Base-by-base conservation (phyloP, 2,888 invertebrate species). In the Drosophila nigricruria region DNA sequence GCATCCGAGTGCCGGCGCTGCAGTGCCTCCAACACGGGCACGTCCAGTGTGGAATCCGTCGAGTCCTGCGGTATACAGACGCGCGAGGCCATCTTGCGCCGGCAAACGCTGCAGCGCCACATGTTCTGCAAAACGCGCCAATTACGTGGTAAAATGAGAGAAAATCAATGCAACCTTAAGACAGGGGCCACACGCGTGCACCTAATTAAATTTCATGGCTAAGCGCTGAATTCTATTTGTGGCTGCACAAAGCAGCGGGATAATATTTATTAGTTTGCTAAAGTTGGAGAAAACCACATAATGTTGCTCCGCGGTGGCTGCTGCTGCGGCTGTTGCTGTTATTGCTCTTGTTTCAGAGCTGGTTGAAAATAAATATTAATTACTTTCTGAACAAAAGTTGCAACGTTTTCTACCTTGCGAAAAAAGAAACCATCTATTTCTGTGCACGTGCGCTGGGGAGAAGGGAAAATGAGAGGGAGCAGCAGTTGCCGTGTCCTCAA, bases 81-180 rank as follows among this genome's bases (percentile, higher is more conserved):
- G 32, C 97, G 94, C 16, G 96, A 96, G 62, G 95, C 96, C 77
- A 97, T 95, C 93, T 97, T 97, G 77, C 96, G 95, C 34, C 97
- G 95, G 92, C 97, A 98, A 20, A 97, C 97, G 79, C 97, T 97
- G 93, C 97, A 98, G 67, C 96, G 95, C 97, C 97, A 98, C 84
- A 95, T 95, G 78, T 94, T 95, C 96, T 96, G 20, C 25, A 25
- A 25, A 20, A 20, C 18, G 40, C 5, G n/a, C 20, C 18, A 25
- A 40, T 38, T 27, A 20, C 27, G 54, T 14, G 0, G 90, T 3
- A 20, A 9, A 86, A 62, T 43, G 32, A 25, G 53, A 40, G 38
- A 57, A 76, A 75, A 78, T 75, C 75, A 82, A 71, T 70, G 72
- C 49, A 10, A 27, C 2, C 34, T 16, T 6, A 16, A 16, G 14